Evolutionary conservation across 2,888 invertebrate species (phyloP).

Genomic region (Cheilosia variabilis): DNA sequence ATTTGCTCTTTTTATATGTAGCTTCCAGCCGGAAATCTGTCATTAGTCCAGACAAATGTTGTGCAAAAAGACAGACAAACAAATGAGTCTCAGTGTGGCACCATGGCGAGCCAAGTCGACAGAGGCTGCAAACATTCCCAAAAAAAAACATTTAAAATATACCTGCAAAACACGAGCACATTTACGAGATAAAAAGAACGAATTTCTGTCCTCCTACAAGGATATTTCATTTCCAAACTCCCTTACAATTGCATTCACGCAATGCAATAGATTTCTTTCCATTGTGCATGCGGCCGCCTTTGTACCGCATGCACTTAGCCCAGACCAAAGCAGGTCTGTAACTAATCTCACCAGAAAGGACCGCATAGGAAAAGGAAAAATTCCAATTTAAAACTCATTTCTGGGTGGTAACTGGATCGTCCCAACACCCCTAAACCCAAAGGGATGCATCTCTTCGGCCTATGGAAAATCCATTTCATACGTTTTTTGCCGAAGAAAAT

Average conservation of each 20-base stretch:
- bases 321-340: constrained; percentile 65
- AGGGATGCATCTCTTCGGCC: constrained; percentile 22
- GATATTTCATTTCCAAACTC: constrained; percentile 5
- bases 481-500: background rate
- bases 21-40: constrained; percentile 13
- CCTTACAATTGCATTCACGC: constrained; percentile 44
- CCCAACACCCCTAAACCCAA: constrained; percentile 28
- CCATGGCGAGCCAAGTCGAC: constrained; percentile 6
- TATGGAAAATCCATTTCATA: constrained; percentile 62
- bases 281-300: constrained; percentile 64
- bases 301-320: constrained; percentile 49
- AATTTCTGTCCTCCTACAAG: constrained; percentile 62
- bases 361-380: constrained; percentile 14
- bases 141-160: background rate
- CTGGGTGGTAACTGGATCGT: constrained; percentile 69
- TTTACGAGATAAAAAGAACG: background rate
- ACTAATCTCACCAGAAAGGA: constrained; percentile 44
- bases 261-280: constrained; percentile 53
- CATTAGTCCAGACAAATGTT: constrained; percentile 16
- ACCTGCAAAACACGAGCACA: constrained; percentile 39
- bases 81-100: constrained; percentile 7
- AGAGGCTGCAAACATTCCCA: background rate
- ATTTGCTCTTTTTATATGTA: background rate
- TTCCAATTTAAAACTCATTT: constrained; percentile 62
- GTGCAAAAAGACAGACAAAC: constrained; percentile 20